Conservation (phyloP, 37 sponge, comb jelly and placozoan species). For the Tethya wilhelma region DNA sequence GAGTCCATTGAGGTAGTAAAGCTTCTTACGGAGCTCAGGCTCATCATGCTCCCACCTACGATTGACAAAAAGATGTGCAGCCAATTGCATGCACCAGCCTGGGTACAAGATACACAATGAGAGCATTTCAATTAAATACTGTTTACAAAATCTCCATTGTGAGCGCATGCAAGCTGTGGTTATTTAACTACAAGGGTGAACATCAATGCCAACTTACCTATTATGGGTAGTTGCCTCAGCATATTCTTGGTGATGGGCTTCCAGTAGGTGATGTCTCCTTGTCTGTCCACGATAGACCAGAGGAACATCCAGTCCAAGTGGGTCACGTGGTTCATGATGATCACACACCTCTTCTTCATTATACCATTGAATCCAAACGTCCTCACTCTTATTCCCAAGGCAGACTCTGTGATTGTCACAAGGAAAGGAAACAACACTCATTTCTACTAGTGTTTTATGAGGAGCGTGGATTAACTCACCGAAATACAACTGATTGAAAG, state of each 20-base stretch:
- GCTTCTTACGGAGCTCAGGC: conserved; percentile 55
- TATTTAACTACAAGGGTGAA: too few species aligned
- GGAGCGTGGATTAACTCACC: too few species aligned
- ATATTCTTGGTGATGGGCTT: conserved; percentile 62
- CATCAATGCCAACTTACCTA: conserved; percentile 60
- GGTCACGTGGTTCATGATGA: conserved; percentile 84
- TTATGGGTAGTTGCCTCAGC: conserved; percentile 48
- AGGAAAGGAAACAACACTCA: not conserved
- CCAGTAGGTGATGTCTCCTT: conserved; percentile 59
- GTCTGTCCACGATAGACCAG: conserved; percentile 65
- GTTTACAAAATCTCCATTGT: too few species aligned
- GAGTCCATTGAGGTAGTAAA: conserved; percentile 65
- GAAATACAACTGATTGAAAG: not conserved
- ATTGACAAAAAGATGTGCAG: conserved; percentile 53
- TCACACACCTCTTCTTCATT: conserved; percentile 49
- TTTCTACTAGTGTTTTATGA: too few species aligned
- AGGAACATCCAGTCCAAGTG: conserved; percentile 89
- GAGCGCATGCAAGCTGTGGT: too few species aligned
- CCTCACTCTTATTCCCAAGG: conserved; percentile 50
- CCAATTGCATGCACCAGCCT: conserved; percentile 71
- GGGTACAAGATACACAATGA: not conserved
- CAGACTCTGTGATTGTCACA: conserved; percentile 37
- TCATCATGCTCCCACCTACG: conserved; percentile 78
- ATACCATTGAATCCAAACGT: conserved; percentile 57
- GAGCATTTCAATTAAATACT: too few species aligned